Base-by-base conservation (phyloP, 2,113 vertebrate species). In the Chauna torquata region DNA sequence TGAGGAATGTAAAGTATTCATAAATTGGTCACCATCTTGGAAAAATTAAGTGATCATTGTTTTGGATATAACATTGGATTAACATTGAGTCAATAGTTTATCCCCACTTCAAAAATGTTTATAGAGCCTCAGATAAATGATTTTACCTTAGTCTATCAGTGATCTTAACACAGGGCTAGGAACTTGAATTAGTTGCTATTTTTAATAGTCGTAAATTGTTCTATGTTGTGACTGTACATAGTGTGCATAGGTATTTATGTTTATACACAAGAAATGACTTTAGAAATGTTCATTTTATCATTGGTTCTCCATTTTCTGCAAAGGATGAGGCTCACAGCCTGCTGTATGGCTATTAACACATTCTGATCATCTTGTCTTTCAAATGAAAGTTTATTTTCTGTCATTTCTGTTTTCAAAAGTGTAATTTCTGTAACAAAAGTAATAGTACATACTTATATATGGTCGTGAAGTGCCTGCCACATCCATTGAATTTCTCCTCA, bases 391-490 rank as follows among this genome's bases (percentile, higher is more conserved):
- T 68, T 76, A 5, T 12, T 52, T 75, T 80, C 52, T 50, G 15
- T 32, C 24, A 45, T 23, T 64, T 13, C 7, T 44, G 7, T 45
- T 86, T 81, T 77, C 16, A 38, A 19, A 86, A 59, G 17, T 23
- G 8, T 22, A 8, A 50, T 59, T 72, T 68, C 38, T 64, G 4
- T 12, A 50, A 36, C 10, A 45, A 42, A 82, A 71, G 4, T 12
- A 45, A 2, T 58, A 38, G 4, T 45, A 4, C 8, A 22, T 28
- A 42, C 1, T 50, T 6, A 1, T 7, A 4, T 28, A 80, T 24
- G 19, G 15, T 76, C 30, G 44, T 19, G 8, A 59, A 54, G 10
- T 80, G 8, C 7, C 30, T 75, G 61, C 9, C 14, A 44, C 22
- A 6, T 47, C 10, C 8, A 17, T 19, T 24, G 32, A 14, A 5